Percentiles rank a stretch among this genome's conserved stretches.
phyloP scores from a whole-genome alignment of 2,797 vertebrate genomes.

The Choloepus didactylus region DNA sequence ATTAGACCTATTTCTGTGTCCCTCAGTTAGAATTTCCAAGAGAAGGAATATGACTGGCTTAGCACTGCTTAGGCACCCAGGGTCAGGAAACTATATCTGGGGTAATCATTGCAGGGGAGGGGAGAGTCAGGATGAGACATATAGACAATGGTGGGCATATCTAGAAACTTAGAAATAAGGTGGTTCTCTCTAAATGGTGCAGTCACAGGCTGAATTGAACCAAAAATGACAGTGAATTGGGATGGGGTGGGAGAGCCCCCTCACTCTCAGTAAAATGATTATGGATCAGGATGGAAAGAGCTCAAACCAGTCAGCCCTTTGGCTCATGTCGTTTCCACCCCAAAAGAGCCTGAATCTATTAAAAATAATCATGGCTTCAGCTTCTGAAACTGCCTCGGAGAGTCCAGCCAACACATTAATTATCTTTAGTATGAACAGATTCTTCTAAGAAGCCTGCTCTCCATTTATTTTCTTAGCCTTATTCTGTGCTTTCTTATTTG shows the following conservation, averaged over 20 bases:
- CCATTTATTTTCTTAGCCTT: constrained; percentile 66
- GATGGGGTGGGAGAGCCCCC: neutral
- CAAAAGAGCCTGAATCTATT: constrained; percentile 60
- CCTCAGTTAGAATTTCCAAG: neutral
- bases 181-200: neutral
- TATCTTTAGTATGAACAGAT: constrained; percentile 64
- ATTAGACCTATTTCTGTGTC: no score
- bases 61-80: no score
- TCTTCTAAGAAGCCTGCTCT: constrained; percentile 55
- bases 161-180: neutral
- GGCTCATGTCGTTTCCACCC: neutral
- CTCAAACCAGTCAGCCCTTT: neutral
- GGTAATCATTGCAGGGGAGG: no score
- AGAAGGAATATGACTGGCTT: neutral
- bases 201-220: neutral
- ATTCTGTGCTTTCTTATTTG: constrained; percentile 23
- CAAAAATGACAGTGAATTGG: neutral
- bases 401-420: constrained; percentile 54
- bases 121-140: no score
- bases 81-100: neutral
- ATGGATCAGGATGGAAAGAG: neutral
- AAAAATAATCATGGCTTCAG: constrained; percentile 23
- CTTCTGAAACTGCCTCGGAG: constrained; percentile 53
- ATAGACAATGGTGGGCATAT: no score
- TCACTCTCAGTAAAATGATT: neutral